These are phyloP conservation scores for Lycopodina hypogea DNA, from an alignment of 37 sponge, comb jelly and placozoan genomes.

Conservation along the genomic window DNA sequence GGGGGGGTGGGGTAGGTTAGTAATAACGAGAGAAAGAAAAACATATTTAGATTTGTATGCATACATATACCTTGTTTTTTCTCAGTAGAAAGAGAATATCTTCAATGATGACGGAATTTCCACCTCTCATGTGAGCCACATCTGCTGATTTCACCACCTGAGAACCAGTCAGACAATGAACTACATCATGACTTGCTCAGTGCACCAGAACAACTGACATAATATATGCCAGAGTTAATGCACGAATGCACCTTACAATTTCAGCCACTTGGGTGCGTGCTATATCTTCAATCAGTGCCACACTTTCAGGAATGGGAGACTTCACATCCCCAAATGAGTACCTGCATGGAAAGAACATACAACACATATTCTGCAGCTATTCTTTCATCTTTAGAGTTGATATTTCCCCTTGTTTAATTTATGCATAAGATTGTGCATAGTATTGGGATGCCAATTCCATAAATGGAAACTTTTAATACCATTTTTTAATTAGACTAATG, in stretches of 20 bases:
- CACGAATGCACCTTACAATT: slow-evolving; percentile 31
- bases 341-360: slow-evolving; percentile 20
- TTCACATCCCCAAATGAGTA: slow-evolving; percentile 53
- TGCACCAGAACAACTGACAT: not conserved
- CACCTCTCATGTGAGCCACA: slow-evolving; percentile 34
- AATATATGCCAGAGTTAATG: not conserved
- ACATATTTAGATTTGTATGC: not conserved
- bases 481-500: no score
- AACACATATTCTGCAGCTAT: no score
- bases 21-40: not conserved
- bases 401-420: no score
- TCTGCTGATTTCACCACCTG: slow-evolving; percentile 28
- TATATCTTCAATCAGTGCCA: slow-evolving; percentile 39
- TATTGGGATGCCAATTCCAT: no score
- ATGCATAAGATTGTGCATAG: no score
- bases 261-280: slow-evolving; percentile 26
- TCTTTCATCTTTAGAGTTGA: no score
- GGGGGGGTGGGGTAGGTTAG: not conserved
- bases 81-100: slow-evolving; percentile 58
- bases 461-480: no score
- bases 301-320: slow-evolving; percentile 25
- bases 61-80: slow-evolving; percentile 31
- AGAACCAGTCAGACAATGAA: not conserved
- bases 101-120: slow-evolving; percentile 2
- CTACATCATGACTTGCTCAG: no score